Conservation (phyloP, 2,888 invertebrate genomes). For the Pristionchus maxplancki region DNA sequence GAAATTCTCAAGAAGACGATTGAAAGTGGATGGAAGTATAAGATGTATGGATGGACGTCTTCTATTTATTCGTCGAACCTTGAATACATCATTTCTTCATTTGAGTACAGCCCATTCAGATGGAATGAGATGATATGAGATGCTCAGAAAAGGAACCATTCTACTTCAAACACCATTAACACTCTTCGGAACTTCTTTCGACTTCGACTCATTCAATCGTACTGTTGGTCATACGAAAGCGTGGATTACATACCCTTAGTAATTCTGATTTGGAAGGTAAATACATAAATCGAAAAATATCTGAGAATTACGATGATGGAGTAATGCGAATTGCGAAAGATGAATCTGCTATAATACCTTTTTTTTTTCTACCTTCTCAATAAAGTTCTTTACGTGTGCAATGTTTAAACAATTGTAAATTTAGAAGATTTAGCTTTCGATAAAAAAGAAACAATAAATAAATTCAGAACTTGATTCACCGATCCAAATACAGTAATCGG, state of each 20-base stretch:
- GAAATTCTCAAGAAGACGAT: neutral
- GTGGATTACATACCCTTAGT: neutral
- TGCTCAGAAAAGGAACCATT: constrained; percentile 15
- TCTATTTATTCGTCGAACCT: constrained; percentile 14
- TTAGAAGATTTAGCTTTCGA: too few species aligned
- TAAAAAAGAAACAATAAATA: neutral
- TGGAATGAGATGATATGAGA: constrained; percentile 42
- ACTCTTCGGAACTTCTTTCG: neutral
- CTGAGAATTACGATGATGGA: neutral
- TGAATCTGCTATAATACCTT: too few species aligned
- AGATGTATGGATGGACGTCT: neutral
- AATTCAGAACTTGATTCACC: neutral
- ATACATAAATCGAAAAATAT: neutral
- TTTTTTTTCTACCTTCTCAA: too few species aligned
- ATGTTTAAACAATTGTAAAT: too few species aligned
- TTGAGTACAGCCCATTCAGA: constrained; percentile 34
- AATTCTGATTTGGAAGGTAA: neutral
- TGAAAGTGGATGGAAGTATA: neutral
- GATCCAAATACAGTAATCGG: neutral
- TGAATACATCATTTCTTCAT: constrained; percentile 37
- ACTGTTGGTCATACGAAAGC: neutral
- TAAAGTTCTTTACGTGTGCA: neutral
- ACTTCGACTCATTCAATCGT: constrained; percentile 1
- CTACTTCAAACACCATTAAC: constrained; percentile 35
- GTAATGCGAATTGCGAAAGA: neutral